Percentiles rank a stretch among this genome's conserved stretches.
Conservation (phyloP, 2,797 vertebrate species). For the Scolopax bukidnonensis region DNA sequence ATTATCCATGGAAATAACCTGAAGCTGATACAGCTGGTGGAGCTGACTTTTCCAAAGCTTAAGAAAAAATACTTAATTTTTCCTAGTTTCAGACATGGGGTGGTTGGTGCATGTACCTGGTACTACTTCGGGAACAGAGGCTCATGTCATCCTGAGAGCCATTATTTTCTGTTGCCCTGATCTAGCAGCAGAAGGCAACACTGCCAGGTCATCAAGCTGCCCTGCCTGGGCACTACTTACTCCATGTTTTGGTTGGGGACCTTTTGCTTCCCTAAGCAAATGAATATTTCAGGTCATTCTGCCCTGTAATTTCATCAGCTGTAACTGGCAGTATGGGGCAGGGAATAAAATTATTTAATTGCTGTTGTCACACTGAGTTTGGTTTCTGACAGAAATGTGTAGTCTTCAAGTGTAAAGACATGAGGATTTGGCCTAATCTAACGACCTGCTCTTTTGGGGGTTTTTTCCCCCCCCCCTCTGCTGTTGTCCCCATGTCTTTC, state of each 20-base stretch:
- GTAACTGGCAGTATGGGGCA: not conserved
- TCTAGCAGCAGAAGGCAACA: not conserved
- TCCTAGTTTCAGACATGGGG: not conserved
- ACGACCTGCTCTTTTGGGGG: not conserved
- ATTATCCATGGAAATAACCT: not conserved
- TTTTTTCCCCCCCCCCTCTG: too few relatives aligned
- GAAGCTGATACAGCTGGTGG: not conserved
- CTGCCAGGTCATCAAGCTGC: not conserved
- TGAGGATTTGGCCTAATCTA: not conserved
- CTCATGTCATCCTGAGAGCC: fast-evolving
- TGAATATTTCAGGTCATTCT: not conserved
- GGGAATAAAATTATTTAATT: not conserved
- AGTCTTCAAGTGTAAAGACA: not conserved
- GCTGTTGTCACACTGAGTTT: not conserved
- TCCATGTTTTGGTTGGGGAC: not conserved
- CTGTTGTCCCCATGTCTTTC: not conserved
- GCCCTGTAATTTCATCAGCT: not conserved
- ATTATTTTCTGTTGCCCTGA: not conserved
- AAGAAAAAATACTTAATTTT: not conserved
- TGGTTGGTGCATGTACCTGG: not conserved
- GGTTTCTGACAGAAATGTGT: not conserved
- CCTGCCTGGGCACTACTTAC: not conserved
- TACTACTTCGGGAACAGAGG: not conserved
- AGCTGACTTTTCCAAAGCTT: not conserved
- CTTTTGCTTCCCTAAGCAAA: not conserved